Percentiles rank a stretch among this genome's conserved stretches.
These are phyloP conservation scores for Phyto melanocephala DNA, from an alignment of 2,888 invertebrate species.

Conservation along the genomic window DNA sequence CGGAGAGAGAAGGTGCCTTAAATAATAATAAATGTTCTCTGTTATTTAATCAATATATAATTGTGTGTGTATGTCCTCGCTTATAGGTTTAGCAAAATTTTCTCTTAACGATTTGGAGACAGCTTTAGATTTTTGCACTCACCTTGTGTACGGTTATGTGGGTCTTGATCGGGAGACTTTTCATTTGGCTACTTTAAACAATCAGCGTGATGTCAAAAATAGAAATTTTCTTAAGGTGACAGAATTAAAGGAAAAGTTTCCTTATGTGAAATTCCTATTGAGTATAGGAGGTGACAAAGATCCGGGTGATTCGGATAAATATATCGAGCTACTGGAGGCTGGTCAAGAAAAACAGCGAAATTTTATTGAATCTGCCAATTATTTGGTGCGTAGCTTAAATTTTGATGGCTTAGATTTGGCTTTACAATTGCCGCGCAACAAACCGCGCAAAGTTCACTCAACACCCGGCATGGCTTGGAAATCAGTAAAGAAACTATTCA, in stretches of 20 bases:
- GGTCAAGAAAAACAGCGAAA: slow-evolving; percentile 83
- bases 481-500: slow-evolving; percentile 86
- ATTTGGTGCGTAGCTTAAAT: slow-evolving; percentile 85
- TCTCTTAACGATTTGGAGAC: slow-evolving; percentile 85
- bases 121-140: slow-evolving; percentile 88
- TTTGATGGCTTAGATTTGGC: slow-evolving; percentile 93
- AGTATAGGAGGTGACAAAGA: slow-evolving; percentile 89
- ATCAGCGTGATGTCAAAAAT: slow-evolving; percentile 84
- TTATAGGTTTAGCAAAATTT: slow-evolving; percentile 88
- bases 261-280: slow-evolving; percentile 85
- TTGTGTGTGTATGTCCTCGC: too few relatives aligned
- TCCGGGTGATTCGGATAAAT: slow-evolving; percentile 82
- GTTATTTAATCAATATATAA: too few relatives aligned
- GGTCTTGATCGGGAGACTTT: slow-evolving; percentile 85
- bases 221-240: slow-evolving; percentile 86
- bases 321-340: slow-evolving; percentile 84
- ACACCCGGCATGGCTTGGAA: slow-evolving; percentile 85
- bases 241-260: slow-evolving; percentile 84
- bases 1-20: slow-evolving; percentile 43
- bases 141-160: slow-evolving; percentile 88
- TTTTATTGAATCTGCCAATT: slow-evolving; percentile 87
- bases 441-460: slow-evolving; percentile 87
- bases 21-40: neutral
- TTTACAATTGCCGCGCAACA: slow-evolving; percentile 89
- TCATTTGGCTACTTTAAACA: slow-evolving; percentile 85